Evolutionary conservation across 2,113 vertebrate species (phyloP), one percentile per base, ranked within the genome.

Genomic region (Falco punctatus): DNA sequence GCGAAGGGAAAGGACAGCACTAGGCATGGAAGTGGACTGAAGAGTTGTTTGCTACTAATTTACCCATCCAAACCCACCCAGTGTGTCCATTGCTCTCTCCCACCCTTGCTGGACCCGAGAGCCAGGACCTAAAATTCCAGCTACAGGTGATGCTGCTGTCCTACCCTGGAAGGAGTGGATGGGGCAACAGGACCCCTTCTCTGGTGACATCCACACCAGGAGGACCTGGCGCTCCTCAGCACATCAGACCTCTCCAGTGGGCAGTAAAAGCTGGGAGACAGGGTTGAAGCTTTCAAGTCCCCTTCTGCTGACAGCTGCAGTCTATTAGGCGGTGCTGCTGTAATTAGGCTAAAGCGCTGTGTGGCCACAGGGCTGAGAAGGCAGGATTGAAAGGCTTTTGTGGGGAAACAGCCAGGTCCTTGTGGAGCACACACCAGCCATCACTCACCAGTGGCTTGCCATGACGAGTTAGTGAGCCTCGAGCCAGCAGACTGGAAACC

Each of bases 241-340:
- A 75, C 5, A 1, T 59, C 80, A 86, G 49, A 42, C 28, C 57
- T 81, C 38, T 75, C 46, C 1, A 0, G 17, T 1, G 42, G 32
- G 59, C 64, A 70, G 32, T 1, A 8, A 38, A 35, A 91, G 17
- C 42, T 0, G 0, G 5, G 33, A 67, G 82, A 35, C 0, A 3
- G 0, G 0, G 14, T 3, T 0, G 0, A 27, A 42, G 48, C 40
- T 42, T 11, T 0, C 0, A 17, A 59, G 10, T 67, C 33, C 48
- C 58, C 24, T 77, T 42, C 46, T 62, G 51, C 86, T 28, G 20
- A 24, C 14, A 35, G 64, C 33, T 72, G 83, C 35, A 54, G 96
- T 15, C 42, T 3, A 62, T 95, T 65, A 79, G 84, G 69, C 57
- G 35, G 77, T 0, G 1, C 52, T 62, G 66, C 55, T 88, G 90